Conservation (phyloP, 2,888 invertebrate species). For the Syritta pipiens region DNA sequence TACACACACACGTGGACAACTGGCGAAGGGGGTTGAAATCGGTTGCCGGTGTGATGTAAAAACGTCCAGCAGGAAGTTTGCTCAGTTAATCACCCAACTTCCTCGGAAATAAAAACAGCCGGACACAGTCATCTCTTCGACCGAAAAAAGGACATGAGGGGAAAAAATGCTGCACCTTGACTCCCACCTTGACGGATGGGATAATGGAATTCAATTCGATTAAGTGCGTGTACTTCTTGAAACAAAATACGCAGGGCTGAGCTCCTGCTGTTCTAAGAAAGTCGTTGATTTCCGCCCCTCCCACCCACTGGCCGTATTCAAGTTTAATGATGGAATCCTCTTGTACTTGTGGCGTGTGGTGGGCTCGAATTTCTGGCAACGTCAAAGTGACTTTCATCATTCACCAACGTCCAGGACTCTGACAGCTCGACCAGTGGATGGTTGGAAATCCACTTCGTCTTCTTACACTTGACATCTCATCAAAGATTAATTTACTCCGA, state of each 20-base stretch:
- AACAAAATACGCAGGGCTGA: background rate
- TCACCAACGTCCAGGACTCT: conserved; percentile 9
- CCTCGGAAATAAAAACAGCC: too few relatives aligned
- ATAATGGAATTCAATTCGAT: conserved; percentile 3
- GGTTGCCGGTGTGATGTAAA: too few relatives aligned
- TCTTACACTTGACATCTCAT: conserved; percentile 51
- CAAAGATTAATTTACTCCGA: conserved; percentile 57
- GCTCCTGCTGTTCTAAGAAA: background rate
- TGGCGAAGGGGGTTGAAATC: too few relatives aligned
- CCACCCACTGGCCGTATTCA: conserved; percentile 5
- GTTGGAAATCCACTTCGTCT: conserved; percentile 31
- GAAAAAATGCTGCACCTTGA: too few relatives aligned
- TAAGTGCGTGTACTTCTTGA: conserved; percentile 3
- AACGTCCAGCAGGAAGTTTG: too few relatives aligned
- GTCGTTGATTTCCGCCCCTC: background rate
- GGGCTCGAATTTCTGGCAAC: background rate
- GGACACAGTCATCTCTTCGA: too few relatives aligned
- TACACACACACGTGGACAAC: too few relatives aligned
- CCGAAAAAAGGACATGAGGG: too few relatives aligned
- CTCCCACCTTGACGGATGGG: background rate
- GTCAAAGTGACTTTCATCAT: conserved; percentile 12
- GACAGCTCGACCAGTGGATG: background rate
- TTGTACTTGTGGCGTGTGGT: background rate
- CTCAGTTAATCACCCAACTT: too few relatives aligned
- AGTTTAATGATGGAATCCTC: conserved; percentile 21